Evolutionary conservation across 2,888 invertebrate species (phyloP).

Genomic region (Rhimphoctona megacephalus): DNA sequence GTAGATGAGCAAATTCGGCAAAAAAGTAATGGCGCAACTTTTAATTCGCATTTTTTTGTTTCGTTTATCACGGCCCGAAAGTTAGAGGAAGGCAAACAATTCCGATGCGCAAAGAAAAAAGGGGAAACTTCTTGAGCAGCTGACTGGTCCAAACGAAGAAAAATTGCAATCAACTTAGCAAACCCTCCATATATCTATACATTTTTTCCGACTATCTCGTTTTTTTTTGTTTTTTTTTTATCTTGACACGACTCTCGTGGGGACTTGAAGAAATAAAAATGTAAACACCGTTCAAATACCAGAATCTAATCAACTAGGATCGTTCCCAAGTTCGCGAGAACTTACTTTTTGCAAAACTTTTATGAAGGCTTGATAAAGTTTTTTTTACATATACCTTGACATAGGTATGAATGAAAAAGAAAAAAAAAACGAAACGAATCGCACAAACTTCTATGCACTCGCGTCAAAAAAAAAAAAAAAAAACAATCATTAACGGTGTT

Average conservation of each 20-base stretch:
- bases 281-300: slow-evolving; percentile 36
- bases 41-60: slow-evolving; percentile 1
- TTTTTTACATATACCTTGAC: not conserved
- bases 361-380: slow-evolving; percentile 30
- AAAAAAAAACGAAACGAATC: slow-evolving; percentile 10
- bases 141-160: slow-evolving; percentile 30
- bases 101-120: slow-evolving; percentile 21
- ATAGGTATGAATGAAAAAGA: not conserved
- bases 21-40: slow-evolving; percentile 14
- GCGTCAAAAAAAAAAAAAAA: not conserved
- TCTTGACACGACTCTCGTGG: not conserved
- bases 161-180: slow-evolving; percentile 36
- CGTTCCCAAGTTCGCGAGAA: slow-evolving; percentile 27
- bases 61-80: not conserved
- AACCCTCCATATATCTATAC: not conserved
- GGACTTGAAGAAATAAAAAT: slow-evolving; percentile 5
- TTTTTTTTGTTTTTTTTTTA: not conserved
- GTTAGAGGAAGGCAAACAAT: slow-evolving; percentile 12
- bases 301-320: slow-evolving; percentile 45
- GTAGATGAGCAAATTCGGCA: not conserved
- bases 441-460: not conserved
- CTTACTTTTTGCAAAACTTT: slow-evolving; percentile 36
- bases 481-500: not conserved
- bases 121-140: slow-evolving; percentile 25
- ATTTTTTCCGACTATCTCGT: not conserved